Percentiles rank a stretch among this genome's conserved stretches.
These are phyloP conservation scores for Spodoptera litura DNA, from an alignment of 1,140 invertebrate genomes.

Conservation along the genomic window DNA sequence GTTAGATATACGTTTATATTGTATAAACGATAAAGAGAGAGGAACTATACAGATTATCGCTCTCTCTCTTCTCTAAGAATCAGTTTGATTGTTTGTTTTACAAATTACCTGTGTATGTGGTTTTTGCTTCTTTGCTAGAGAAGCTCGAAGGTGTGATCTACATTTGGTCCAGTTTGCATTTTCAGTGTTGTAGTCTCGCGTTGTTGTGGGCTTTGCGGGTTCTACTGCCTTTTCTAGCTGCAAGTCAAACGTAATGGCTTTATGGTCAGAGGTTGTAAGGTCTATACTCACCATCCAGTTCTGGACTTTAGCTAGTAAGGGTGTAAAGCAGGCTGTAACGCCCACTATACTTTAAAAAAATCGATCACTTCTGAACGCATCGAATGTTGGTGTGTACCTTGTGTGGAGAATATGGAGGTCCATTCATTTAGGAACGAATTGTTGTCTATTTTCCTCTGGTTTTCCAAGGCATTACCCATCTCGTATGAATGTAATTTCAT, in stretches of 20 bases:
- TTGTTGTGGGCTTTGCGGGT: conserved; percentile 15
- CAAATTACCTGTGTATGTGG: too few species aligned
- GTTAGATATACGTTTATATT: too few species aligned
- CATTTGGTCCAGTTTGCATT: neutral
- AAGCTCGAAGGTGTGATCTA: too few species aligned
- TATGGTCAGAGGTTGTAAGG: conserved; percentile 47
- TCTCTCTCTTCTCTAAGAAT: too few species aligned
- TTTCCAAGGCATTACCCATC: neutral
- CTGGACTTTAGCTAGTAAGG: neutral
- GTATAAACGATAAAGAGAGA: too few species aligned
- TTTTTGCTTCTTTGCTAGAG: too few species aligned
- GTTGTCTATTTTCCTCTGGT: neutral
- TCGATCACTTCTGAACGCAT: conserved; percentile 39
- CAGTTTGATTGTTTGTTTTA: too few species aligned
- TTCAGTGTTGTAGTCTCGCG: conserved; percentile 46
- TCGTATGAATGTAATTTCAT: too few species aligned
- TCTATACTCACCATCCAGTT: conserved; percentile 16
- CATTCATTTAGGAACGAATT: neutral
- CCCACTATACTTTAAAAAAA: conserved; percentile 51
- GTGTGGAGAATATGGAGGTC: neutral
- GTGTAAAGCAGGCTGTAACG: conserved; percentile 49
- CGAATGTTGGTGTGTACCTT: neutral
- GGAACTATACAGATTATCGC: too few species aligned
- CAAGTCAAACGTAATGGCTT: neutral
- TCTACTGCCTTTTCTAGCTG: neutral